Evolutionary conservation across 1,140 invertebrate genomes (phyloP).

Genomic region (Dendrolimus kikuchii): DNA sequence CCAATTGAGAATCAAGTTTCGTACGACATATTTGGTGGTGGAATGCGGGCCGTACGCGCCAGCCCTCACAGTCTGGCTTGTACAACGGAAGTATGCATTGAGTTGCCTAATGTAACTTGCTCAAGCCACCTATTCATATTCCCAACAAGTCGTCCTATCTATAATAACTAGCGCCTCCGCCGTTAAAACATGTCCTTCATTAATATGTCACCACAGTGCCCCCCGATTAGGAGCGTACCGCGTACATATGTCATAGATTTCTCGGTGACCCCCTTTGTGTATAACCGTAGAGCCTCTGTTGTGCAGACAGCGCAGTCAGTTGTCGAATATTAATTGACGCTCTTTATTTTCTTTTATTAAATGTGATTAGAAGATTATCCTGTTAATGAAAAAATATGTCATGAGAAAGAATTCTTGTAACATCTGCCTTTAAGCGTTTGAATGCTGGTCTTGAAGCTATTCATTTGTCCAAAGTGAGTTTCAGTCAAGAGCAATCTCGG

Average conservation of each 20-base stretch:
- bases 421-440: too few species aligned
- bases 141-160: conserved; percentile 25
- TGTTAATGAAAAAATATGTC: too few species aligned
- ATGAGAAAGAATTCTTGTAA: too few species aligned
- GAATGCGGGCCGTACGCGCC: conserved; percentile 38
- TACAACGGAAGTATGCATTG: conserved; percentile 34
- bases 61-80: conserved; percentile 27
- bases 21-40: conserved; percentile 49
- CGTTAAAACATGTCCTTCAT: conserved; percentile 31
- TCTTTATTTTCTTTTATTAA: neutral
- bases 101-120: conserved; percentile 31
- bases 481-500: too few species aligned
- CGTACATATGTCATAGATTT: conserved; percentile 16
- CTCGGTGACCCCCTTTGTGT: conserved; percentile 14
- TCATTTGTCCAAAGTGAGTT: too few species aligned
- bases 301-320: too few species aligned
- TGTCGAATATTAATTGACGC: neutral
- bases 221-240: conserved; percentile 24
- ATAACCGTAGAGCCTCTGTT: neutral
- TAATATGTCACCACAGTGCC: conserved; percentile 33
- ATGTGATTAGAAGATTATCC: too few species aligned
- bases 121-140: conserved; percentile 44
- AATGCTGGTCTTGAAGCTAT: too few species aligned
- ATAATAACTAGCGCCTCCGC: conserved; percentile 29
- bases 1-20: conserved; percentile 34